These are phyloP conservation scores for Apodemus speciosus DNA, from an alignment of 2,113 vertebrate genomes.

Conservation along the genomic window DNA sequence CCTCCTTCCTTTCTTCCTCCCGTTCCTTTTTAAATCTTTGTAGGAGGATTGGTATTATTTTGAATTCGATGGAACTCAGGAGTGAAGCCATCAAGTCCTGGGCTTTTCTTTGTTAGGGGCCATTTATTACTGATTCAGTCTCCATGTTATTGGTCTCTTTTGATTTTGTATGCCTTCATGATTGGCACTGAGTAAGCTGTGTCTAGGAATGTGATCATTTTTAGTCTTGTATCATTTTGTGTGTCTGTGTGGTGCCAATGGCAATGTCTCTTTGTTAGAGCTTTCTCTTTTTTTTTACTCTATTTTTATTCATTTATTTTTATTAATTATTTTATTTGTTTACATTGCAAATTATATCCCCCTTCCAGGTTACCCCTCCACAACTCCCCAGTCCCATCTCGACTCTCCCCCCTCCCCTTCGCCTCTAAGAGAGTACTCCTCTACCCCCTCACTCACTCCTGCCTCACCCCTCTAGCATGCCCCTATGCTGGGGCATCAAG, in stretches of 20 bases:
- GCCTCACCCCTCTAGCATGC: too few species aligned
- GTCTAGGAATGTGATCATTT: not conserved
- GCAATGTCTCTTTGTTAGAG: not conserved
- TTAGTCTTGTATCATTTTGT: not conserved
- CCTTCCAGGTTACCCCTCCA: too few species aligned
- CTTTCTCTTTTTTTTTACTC: not conserved
- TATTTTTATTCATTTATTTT: too few species aligned
- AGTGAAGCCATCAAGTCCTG: not conserved
- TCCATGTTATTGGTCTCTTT: not conserved
- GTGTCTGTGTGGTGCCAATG: not conserved
- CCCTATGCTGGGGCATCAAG: too few species aligned
- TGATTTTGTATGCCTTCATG: not conserved
- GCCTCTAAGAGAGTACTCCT: too few species aligned
- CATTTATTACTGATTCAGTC: not conserved
- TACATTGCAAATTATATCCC: too few species aligned
- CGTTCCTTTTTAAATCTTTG: not conserved
- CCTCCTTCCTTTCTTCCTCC: not conserved
- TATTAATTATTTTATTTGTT: too few species aligned
- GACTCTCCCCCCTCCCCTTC: too few species aligned
- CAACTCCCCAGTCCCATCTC: too few species aligned
- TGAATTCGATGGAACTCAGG: not conserved
- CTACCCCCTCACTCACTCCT: too few species aligned
- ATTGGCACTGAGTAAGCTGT: not conserved
- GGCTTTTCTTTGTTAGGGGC: not conserved
- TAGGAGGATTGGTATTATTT: not conserved